A percentile compares a stretch with the other conserved stretches of the same genome.
Evolutionary conservation across 2,888 invertebrate species (phyloP).

Genomic region (Elmis aenea): DNA sequence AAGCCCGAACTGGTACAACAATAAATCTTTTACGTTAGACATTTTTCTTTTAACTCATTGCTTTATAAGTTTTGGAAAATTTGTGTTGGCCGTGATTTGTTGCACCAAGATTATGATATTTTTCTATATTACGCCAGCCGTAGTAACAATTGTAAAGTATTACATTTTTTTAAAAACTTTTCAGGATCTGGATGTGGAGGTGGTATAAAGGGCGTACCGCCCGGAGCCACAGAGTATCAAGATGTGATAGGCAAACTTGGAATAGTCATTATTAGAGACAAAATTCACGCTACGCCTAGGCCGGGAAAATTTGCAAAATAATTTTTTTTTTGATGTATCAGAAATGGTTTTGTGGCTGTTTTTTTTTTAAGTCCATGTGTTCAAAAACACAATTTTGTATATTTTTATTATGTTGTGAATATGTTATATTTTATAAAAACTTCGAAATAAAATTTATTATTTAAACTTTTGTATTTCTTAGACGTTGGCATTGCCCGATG

Average conservation of each 20-base stretch:
- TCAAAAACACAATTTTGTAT: too few species aligned
- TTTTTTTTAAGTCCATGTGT: too few species aligned
- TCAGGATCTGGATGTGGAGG: slow-evolving; percentile 3
- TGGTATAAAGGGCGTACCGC: slow-evolving; percentile 21
- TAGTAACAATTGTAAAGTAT: slow-evolving; percentile 15
- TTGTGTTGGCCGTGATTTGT: too few species aligned
- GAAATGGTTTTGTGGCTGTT: slow-evolving; percentile 3
- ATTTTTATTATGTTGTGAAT: too few species aligned
- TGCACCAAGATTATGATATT: too few species aligned
- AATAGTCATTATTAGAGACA: slow-evolving; percentile 56
- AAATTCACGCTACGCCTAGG: slow-evolving; percentile 44
- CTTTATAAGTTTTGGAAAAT: too few species aligned
- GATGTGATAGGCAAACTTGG: slow-evolving; percentile 59
- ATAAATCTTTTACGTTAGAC: too few species aligned
- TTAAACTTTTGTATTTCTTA: slow-evolving; percentile 12
- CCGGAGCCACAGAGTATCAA: slow-evolving; percentile 56
- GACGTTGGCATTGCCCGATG: slow-evolving; percentile 26
- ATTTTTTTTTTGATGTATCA: neutral
- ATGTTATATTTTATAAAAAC: too few species aligned
- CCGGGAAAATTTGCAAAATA: slow-evolving; percentile 5
- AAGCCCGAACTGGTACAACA: too few species aligned
- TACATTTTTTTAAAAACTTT: slow-evolving; percentile 24
- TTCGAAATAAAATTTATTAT: neutral
- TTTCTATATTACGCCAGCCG: too few species aligned
- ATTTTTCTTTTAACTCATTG: too few species aligned